A percentile compares a stretch with the other conserved stretches of the same genome.
Evolutionary conservation across 2,888 invertebrate species (phyloP).

Genomic region (Phengaris alcon): DNA sequence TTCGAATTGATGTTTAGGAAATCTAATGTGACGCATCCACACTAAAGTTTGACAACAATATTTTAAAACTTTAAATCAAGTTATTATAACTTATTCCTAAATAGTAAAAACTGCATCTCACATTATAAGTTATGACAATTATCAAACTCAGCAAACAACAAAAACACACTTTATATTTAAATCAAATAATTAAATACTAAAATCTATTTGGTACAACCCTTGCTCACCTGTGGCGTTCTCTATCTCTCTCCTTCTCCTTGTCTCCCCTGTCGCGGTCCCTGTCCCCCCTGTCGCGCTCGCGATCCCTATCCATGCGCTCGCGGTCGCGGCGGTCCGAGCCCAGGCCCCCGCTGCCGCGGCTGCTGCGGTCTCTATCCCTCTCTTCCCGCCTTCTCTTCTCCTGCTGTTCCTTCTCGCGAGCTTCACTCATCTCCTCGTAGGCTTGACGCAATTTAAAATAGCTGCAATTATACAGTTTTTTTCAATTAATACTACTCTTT

Average conservation of each 20-base stretch:
- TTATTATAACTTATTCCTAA: too few species aligned
- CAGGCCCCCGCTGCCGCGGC: conserved; percentile 58
- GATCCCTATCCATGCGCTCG: conserved; percentile 68
- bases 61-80: too few species aligned
- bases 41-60: too few species aligned
- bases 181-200: too few species aligned
- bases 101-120: too few species aligned
- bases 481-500: neutral
- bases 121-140: too few species aligned
- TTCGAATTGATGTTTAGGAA: too few species aligned
- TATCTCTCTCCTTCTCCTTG: conserved; percentile 45
- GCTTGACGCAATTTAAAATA: conserved; percentile 85
- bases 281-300: conserved; percentile 65
- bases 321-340: conserved; percentile 68
- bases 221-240: conserved; percentile 45
- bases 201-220: neutral
- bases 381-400: conserved; percentile 70
- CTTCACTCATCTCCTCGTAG: conserved; percentile 82
- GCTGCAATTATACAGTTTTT: conserved; percentile 46
- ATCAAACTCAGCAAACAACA: too few species aligned
- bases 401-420: conserved; percentile 81
- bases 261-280: conserved; percentile 50
- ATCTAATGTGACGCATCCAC: too few species aligned
- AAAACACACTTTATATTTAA: too few species aligned
- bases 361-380: conserved; percentile 60